These are phyloP conservation scores for Dasypogon diadema DNA, from an alignment of 2,888 invertebrate species.

Conservation along the genomic window DNA sequence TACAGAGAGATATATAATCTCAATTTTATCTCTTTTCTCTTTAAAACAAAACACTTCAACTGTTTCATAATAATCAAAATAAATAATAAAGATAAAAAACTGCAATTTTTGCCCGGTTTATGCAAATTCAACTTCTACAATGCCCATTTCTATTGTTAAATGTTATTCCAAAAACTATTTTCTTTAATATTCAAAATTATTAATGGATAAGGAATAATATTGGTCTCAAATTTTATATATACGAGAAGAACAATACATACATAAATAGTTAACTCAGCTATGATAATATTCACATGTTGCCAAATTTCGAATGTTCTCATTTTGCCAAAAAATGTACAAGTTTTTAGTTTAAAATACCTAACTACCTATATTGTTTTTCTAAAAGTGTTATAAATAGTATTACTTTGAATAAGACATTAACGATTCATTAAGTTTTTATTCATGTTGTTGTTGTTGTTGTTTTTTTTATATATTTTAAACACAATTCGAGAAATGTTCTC, in stretches of 20 bases:
- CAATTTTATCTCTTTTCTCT: too few relatives aligned
- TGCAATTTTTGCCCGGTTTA: background rate
- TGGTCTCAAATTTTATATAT: conserved; percentile 24
- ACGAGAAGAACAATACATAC: conserved; percentile 26
- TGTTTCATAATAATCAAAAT: too few relatives aligned
- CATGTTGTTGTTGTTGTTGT: background rate
- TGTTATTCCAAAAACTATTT: conserved; percentile 4
- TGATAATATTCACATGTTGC: conserved; percentile 14
- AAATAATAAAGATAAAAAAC: too few relatives aligned
- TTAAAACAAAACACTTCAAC: too few relatives aligned
- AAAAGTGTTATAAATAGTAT: conserved; percentile 25
- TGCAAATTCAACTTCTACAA: conserved; percentile 15
- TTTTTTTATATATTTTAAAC: conserved; percentile 10
- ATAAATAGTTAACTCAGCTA: conserved; percentile 31
- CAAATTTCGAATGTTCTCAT: conserved; percentile 17
- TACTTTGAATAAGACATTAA: background rate
- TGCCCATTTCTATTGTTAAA: conserved; percentile 1
- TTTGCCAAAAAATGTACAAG: conserved; percentile 10
- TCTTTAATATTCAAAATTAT: conserved; percentile 19
- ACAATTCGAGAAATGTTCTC: background rate
- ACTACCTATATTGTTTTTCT: conserved; percentile 31
- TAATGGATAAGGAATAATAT: conserved; percentile 20
- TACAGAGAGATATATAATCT: too few relatives aligned
- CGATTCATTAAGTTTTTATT: conserved; percentile 39
- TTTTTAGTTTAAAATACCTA: conserved; percentile 29